Base-by-base conservation (phyloP, 2,797 vertebrate genomes). In the Amblyopsis hoosieri region DNA sequence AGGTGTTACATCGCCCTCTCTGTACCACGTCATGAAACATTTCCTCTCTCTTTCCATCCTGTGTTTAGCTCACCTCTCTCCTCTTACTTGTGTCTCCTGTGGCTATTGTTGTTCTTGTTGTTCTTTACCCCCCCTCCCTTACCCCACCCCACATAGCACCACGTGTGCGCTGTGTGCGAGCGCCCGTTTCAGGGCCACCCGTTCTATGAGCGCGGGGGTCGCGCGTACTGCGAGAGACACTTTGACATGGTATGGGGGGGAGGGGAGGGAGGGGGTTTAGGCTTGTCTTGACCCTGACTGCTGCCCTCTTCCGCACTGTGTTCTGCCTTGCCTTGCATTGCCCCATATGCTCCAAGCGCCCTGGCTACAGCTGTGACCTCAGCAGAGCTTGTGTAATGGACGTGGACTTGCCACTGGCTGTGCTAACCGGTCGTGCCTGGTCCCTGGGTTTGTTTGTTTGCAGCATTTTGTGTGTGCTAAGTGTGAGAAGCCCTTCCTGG, bases 401-500 rank as follows among this genome's bases (percentile, higher is more conserved):
- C 64, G 51, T 60, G 37, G 54, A 17, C n/a, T 29, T 15, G 15
- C 56, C 67, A 60, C 37, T 49, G 23, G 64, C 63, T 66, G 62
- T 66, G 33, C 73, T 92, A 84, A 90, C 62, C 48, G 45, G 23
- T 61, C 80, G 67, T 74, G 80, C 84, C 83, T 70, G 78, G 85
- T 72, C 64, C 4, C 11, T 79, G 79, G 9, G 58, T 81, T 80
- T 85, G 87, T 93, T 90, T 81, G 59, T 87, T 93, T 81, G 45
- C 83, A 99, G 97, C 98, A 99, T 93, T 96, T 96, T 89, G 95
- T 96, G 66, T 96, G 95, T 82, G 94, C 93, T 37, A 96, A 95
- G 84, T 96, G 95, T 91, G 95, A 96, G 81, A 96, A 96, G 60
- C 94, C 95, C n/a, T 96, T 96, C 84, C 92, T 96, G 56, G 95